A percentile compares a stretch with the other conserved stretches of the same genome.
These are phyloP conservation scores for Serilophus lunatus DNA, from an alignment of 2,113 vertebrate species.

Conservation along the genomic window DNA sequence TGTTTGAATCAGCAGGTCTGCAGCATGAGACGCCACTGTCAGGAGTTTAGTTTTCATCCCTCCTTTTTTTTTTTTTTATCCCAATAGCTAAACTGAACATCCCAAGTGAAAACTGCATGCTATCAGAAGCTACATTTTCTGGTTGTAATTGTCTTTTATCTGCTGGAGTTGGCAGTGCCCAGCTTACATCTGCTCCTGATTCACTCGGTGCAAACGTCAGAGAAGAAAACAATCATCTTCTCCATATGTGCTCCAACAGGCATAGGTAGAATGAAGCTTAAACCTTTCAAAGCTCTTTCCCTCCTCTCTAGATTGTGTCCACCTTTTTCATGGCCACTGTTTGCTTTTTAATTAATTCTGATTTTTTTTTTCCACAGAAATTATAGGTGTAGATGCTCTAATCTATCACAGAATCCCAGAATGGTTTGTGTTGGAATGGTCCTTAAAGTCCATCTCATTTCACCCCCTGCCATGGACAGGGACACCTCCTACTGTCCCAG, in stretches of 20 bases:
- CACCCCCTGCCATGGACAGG: not conserved
- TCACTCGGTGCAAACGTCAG: not conserved
- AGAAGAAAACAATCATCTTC: not conserved
- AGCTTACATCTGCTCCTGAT: constrained; percentile 29
- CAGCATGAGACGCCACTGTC: not conserved
- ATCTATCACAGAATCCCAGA: not conserved
- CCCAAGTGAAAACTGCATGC: not conserved
- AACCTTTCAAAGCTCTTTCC: not conserved
- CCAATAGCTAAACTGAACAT: not conserved
- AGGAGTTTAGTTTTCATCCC: not conserved
- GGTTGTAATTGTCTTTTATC: constrained; percentile 27
- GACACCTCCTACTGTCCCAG: not conserved
- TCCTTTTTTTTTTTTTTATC: not conserved
- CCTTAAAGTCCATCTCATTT: not conserved
- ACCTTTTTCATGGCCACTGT: not conserved
- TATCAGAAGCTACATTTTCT: constrained; percentile 30
- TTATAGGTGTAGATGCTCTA: not conserved
- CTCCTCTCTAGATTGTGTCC: not conserved
- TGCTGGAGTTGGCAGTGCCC: constrained; percentile 24
- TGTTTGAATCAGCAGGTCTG: constrained; percentile 65
- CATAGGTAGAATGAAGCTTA: not conserved
- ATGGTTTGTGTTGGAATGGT: not conserved
- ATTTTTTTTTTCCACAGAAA: not conserved
- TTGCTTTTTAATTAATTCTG: not conserved
- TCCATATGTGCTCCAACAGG: not conserved